These are phyloP conservation scores for Odontophorus gujanensis DNA, from an alignment of 2,113 vertebrate species.

Conservation along the genomic window DNA sequence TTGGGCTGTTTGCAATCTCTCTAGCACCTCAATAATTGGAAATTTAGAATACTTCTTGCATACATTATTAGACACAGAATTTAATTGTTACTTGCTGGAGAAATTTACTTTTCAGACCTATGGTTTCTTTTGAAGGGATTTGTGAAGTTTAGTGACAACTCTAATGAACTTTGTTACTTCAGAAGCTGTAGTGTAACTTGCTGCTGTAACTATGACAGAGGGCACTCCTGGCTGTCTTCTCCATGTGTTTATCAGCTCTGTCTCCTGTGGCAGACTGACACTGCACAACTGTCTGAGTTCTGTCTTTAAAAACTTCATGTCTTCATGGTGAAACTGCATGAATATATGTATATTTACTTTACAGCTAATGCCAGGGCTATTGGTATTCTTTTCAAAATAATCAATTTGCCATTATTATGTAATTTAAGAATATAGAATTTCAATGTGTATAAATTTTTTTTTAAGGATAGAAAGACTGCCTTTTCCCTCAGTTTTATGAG, in stretches of 20 bases:
- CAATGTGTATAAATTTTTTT: no score
- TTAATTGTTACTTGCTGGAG: neutral
- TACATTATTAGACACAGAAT: neutral
- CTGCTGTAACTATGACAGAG: neutral
- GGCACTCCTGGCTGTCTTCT: no score
- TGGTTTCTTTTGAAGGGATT: neutral
- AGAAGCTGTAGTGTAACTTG: neutral
- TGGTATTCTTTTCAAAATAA: neutral
- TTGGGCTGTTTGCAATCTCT: neutral
- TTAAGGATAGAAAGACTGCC: neutral
- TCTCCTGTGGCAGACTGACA: neutral
- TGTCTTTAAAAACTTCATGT: neutral
- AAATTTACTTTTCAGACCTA: neutral
- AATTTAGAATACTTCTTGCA: neutral
- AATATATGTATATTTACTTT: no score
- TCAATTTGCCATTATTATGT: rapidly evolving
- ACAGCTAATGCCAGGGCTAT: rapidly evolving
- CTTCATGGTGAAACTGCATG: rapidly evolving
- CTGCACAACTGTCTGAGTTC: rapidly evolving
- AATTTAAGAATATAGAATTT: neutral
- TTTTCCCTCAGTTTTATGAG: neutral
- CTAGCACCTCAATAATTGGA: neutral
- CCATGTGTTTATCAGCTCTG: rapidly evolving
- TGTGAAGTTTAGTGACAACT: neutral
- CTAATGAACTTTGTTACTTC: rapidly evolving